Evolutionary conservation across 2,888 invertebrate species (phyloP), one percentile per base, ranked within the genome.

Genomic region (Mechanitis messenoides): DNA sequence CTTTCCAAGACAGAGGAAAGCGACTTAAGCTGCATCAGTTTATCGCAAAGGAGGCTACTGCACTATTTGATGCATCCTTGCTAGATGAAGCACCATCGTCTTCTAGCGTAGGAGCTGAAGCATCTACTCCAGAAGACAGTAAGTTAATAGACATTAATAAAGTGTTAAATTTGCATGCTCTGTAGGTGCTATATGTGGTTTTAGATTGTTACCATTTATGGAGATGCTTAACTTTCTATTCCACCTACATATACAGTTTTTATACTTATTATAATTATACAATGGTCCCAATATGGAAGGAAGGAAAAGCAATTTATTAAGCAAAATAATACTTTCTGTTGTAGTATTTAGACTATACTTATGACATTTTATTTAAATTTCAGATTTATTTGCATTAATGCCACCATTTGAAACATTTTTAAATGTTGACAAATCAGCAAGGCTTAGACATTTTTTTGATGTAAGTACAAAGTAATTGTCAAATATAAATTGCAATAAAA

Each of bases 381-480:
- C 87, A 94, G 94, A 95, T 84, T 91, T 93, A 78, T 95, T 92
- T 91, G 95, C 95, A 31, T 91, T 95, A 69, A 93, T 96, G 92
- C 97, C 97, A 65, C 96, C 97, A 0, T 93, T 95, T 83, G 97
- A 97, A 83, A 93, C 93, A 59, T 97, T 95, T 80, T 91, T 96
- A 72, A 93, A 92, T 77, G 93, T 95, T 73, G 96, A 97, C 72
- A 94, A 95, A 74, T 91, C 93, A 28, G 94, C 94, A 62, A 92
- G 95, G 68, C 90, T 94, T 66, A 92, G 94, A 64, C 94, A 96
- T 87, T 96, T 97, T 79, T 94, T 94, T 88, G 93, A 95, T 92
- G 96, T 96, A 90, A 90, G 87, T 85, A 20, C 20, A 20, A 20
- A 20, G 68, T 33, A 33, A 58, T 56, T n/a, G 33, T 9, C 54